These are phyloP conservation scores for Zaprionus davidi DNA, from an alignment of 1,140 invertebrate species.

Conservation along the genomic window DNA sequence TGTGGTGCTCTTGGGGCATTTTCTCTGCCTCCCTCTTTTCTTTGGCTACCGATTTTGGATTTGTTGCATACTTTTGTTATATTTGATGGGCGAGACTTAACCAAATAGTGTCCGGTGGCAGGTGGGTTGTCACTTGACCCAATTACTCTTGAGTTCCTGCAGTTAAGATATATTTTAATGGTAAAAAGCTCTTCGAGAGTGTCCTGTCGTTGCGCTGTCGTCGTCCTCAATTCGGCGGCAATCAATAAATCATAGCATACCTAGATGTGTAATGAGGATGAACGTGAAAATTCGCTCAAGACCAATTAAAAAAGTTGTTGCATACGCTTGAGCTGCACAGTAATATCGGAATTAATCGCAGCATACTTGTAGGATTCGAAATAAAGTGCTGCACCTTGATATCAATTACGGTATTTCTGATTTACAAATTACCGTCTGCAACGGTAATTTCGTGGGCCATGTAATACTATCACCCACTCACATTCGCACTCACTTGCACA, in stretches of 20 bases:
- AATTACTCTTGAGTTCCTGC: conserved; percentile 43
- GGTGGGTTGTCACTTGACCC: conserved; percentile 65
- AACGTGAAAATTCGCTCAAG: neutral
- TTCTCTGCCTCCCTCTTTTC: conserved; percentile 24
- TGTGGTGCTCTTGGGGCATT: conserved; percentile 21
- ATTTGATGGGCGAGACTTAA: conserved; percentile 11
- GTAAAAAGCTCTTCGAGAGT: neutral
- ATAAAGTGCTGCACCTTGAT: conserved; percentile 3
- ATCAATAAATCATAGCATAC: conserved; percentile 8
- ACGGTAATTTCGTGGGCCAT: conserved; percentile 25
- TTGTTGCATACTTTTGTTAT: conserved; percentile 47
- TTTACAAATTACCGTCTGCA: conserved; percentile 30
- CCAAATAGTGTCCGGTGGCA: conserved; percentile 21
- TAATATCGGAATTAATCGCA: neutral
- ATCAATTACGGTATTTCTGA: conserved; percentile 34
- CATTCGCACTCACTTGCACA: conserved; percentile 20
- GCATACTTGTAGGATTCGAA: conserved; percentile 2
- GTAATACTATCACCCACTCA: conserved; percentile 16
- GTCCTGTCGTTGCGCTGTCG: neutral
- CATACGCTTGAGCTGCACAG: neutral
- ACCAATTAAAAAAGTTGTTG: neutral
- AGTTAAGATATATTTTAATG: conserved; percentile 26
- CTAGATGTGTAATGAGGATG: neutral
- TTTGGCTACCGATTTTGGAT: conserved; percentile 10
- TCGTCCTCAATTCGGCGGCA: neutral